Conservation (phyloP, 2,797 vertebrate species). For the Synaphobranchus kaupii region DNA sequence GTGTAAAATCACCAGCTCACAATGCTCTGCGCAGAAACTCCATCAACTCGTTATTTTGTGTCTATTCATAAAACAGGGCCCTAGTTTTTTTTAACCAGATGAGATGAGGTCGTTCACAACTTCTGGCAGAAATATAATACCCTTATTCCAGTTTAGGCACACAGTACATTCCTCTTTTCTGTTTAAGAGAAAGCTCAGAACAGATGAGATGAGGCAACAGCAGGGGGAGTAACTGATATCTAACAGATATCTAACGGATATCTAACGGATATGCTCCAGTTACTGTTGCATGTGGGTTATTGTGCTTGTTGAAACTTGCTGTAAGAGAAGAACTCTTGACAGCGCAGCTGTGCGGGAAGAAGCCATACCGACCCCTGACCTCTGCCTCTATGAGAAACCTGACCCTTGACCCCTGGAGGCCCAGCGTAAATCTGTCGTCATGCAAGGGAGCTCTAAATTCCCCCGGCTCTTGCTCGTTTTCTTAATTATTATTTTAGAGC, state of each 20-base stretch:
- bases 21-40: background rate
- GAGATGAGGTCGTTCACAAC: background rate
- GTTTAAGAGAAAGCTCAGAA: constrained; percentile 37
- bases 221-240: constrained; percentile 49
- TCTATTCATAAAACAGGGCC: background rate
- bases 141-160: background rate
- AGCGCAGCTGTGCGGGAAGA: constrained; percentile 49
- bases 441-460: constrained; percentile 57
- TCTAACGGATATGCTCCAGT: constrained; percentile 66
- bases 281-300: constrained; percentile 60
- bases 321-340: constrained; percentile 24
- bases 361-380: constrained; percentile 28
- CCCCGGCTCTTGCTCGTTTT: background rate
- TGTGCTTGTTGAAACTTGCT: constrained; percentile 57
- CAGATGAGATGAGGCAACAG: constrained; percentile 40
- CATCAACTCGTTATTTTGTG: background rate
- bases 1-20: background rate
- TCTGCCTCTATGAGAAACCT: constrained; percentile 59
- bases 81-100: background rate
- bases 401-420: constrained; percentile 59
- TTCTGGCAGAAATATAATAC: background rate
- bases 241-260: constrained; percentile 54
- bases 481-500: background rate
- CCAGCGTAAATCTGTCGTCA: constrained; percentile 68
- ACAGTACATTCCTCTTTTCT: background rate